phyloP scores from a whole-genome alignment of 1,140 invertebrate genomes.

The Cydia strobilella region DNA sequence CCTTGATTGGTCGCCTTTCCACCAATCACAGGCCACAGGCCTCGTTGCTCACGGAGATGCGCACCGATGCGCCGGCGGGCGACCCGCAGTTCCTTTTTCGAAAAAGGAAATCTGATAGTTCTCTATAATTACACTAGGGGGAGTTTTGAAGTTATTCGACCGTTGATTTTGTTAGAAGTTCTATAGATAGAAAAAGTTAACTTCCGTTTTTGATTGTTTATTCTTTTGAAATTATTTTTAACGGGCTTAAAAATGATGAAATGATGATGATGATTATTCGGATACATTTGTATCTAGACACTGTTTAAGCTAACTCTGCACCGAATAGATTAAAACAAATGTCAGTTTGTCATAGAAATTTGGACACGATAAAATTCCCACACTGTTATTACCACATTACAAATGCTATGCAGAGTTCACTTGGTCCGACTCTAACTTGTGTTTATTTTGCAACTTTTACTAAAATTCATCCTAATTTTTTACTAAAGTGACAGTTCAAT shows the following conservation, averaged over 20 bases:
- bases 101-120: conserved; percentile 34
- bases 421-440: too few relatives aligned
- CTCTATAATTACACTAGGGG: conserved; percentile 31
- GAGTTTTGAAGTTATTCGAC: conserved; percentile 7
- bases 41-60: conserved; percentile 18
- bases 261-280: not conserved
- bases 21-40: conserved; percentile 26
- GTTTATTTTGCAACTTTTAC: too few relatives aligned
- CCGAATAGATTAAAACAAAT: too few relatives aligned
- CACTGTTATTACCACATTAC: too few relatives aligned
- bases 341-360: too few relatives aligned
- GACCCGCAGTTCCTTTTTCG: conserved; percentile 31
- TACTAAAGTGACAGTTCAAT: too few relatives aligned
- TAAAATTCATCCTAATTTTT: too few relatives aligned
- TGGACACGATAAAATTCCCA: too few relatives aligned
- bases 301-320: too few relatives aligned
- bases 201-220: conserved; percentile 19
- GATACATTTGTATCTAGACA: too few relatives aligned
- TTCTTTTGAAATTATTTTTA: not conserved
- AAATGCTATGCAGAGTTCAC: too few relatives aligned
- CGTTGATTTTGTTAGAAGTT: conserved; percentile 23
- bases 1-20: conserved; percentile 1
- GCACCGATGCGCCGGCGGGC: conserved; percentile 26
- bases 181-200: not conserved
- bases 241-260: not conserved